Conservation (phyloP, 2,113 vertebrate species). For the Percopsis transmontana region DNA sequence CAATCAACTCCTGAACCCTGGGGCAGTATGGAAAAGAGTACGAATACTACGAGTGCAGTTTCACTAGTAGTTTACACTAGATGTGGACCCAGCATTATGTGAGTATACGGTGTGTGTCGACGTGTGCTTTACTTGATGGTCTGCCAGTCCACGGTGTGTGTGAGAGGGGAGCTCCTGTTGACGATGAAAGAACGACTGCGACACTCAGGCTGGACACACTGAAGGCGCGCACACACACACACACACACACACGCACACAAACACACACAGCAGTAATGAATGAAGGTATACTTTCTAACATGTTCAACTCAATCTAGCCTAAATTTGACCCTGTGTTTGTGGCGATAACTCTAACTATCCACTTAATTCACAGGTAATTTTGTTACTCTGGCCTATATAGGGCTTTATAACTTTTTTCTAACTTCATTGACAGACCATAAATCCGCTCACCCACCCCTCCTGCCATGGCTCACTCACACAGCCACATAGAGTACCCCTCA, state of each 20-base stretch:
- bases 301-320: background rate
- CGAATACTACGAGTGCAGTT: background rate
- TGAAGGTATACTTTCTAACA: background rate
- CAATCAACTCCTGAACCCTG: slow-evolving; percentile 93
- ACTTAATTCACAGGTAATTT: no score
- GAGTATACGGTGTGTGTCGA: slow-evolving; percentile 33
- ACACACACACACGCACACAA: background rate
- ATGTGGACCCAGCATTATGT: background rate
- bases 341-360: no score
- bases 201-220: slow-evolving; percentile 87
- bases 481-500: no score
- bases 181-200: slow-evolving; percentile 84
- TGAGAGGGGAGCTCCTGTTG: slow-evolving; percentile 87
- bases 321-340: background rate
- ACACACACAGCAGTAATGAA: background rate
- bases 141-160: slow-evolving; percentile 95
- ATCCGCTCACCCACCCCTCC: no score
- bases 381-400: no score
- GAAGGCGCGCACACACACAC: slow-evolving; percentile 9
- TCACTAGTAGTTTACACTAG: background rate
- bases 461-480: no score
- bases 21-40: background rate
- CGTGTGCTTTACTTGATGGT: slow-evolving; percentile 85
- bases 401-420: no score
- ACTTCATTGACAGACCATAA: no score